phyloP scores from a whole-genome alignment of 1,140 invertebrate species.

The Microvelia longipes region DNA sequence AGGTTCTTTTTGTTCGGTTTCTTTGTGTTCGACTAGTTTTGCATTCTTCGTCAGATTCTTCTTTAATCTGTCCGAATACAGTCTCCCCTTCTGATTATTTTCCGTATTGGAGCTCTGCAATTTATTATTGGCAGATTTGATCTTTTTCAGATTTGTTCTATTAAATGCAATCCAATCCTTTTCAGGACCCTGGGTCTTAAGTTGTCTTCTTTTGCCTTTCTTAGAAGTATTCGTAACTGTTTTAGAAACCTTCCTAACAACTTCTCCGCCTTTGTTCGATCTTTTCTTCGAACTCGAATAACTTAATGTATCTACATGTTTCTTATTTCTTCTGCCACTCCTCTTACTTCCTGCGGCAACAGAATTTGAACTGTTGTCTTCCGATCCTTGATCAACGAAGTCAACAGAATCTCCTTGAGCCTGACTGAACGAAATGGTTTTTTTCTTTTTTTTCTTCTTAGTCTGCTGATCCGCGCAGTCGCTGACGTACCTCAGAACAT shows the following conservation, averaged over 20 bases:
- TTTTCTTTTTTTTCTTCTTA: neutral
- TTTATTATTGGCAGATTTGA: neutral
- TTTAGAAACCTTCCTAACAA: neutral
- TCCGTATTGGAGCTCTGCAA: no score
- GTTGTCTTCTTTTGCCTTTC: neutral
- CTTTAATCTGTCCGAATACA: no score
- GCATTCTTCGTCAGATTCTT: no score
- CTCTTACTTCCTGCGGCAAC: neutral
- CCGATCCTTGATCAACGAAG: neutral
- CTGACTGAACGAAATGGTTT: neutral
- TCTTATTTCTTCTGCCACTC: neutral
- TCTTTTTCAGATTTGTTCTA: neutral
- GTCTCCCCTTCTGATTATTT: no score
- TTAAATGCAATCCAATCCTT: neutral
- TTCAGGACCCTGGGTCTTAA: neutral
- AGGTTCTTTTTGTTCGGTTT: no score
- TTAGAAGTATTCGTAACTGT: neutral
- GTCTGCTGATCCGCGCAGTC: neutral
- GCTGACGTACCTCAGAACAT: neutral
- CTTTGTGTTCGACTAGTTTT: no score
- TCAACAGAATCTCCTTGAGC: no score
- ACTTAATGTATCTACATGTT: neutral
- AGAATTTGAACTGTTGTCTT: neutral
- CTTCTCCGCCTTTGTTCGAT: neutral
- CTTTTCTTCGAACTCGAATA: neutral